A percentile compares a stretch with the other conserved stretches of the same genome.
Conservation (phyloP, 2,888 invertebrate species). For the Cordilura impudica region DNA sequence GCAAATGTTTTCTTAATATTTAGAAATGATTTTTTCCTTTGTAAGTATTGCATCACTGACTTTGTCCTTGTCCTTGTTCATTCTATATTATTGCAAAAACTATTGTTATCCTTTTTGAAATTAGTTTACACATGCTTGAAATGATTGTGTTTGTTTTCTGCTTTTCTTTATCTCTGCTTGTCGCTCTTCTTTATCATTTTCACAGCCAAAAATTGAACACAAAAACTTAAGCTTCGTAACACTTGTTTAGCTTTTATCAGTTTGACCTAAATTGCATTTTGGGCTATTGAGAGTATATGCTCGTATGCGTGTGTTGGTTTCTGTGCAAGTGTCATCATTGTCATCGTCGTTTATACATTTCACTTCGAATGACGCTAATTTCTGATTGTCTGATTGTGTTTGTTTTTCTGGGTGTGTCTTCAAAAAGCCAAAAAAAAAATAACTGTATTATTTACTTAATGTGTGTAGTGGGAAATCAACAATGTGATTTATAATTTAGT, state of each 20-base stretch:
- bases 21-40: no score
- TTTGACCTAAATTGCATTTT: constrained; percentile 57
- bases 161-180: background rate
- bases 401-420: background rate
- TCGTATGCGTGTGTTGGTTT: background rate
- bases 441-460: constrained; percentile 43
- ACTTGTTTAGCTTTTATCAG: constrained; percentile 54
- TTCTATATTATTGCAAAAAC: no score
- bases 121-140: background rate
- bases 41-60: no score
- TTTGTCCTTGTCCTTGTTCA: no score
- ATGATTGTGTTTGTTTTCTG: background rate
- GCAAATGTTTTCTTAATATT: no score
- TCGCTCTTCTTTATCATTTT: constrained; percentile 14
- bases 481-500: constrained; percentile 38
- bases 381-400: constrained; percentile 23
- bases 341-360: background rate
- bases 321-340: background rate
- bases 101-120: no score
- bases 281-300: background rate
- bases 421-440: background rate
- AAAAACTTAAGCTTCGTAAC: constrained; percentile 33
- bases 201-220: constrained; percentile 32
- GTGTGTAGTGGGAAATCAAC: constrained; percentile 41
- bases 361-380: constrained; percentile 37